A percentile compares a stretch with the other conserved stretches of the same genome.
phyloP scores from a whole-genome alignment of 2,888 invertebrate genomes.

The Phaonia tiefii region DNA sequence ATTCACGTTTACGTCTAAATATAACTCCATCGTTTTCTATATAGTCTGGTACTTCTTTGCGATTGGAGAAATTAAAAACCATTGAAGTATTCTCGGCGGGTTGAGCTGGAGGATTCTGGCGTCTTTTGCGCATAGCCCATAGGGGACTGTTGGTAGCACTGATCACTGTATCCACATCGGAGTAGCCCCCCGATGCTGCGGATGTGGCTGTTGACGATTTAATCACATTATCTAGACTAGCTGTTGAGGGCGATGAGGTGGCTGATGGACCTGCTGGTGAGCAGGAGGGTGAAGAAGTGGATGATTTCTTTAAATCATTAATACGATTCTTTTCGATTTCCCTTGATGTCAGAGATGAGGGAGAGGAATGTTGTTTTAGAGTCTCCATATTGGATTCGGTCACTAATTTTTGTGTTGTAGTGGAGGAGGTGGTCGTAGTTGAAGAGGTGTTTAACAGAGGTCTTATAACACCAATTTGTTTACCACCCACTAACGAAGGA shows the following conservation, averaged over 20 bases:
- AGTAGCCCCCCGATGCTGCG: constrained; percentile 64
- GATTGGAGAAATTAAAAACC: constrained; percentile 93
- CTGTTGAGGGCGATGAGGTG: constrained; percentile 68
- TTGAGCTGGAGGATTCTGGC: constrained; percentile 71
- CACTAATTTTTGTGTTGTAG: constrained; percentile 40
- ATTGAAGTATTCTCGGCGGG: constrained; percentile 85
- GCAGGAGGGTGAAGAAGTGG: constrained; percentile 63
- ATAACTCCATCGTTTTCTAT: constrained; percentile 93
- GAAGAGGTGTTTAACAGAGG: constrained; percentile 76
- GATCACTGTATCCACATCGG: constrained; percentile 72
- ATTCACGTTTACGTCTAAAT: constrained; percentile 85
- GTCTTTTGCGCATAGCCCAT: constrained; percentile 76
- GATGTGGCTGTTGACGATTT: constrained; percentile 23
- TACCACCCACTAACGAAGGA: constrained; percentile 68
- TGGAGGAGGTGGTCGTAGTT: constrained; percentile 22
- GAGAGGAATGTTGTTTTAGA: constrained; percentile 59
- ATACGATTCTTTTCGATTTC: constrained; percentile 87
- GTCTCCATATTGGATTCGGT: constrained; percentile 67
- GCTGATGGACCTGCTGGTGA: constrained; percentile 40
- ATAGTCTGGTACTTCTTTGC: constrained; percentile 94
- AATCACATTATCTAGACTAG: constrained; percentile 76
- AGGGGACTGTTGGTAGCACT: constrained; percentile 72
- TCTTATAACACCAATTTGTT: constrained; percentile 83
- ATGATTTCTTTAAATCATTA: constrained; percentile 84
- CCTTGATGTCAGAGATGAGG: constrained; percentile 81